Evolutionary conservation across 2,113 vertebrate genomes (phyloP).

Genomic region (Zapornia atra): DNA sequence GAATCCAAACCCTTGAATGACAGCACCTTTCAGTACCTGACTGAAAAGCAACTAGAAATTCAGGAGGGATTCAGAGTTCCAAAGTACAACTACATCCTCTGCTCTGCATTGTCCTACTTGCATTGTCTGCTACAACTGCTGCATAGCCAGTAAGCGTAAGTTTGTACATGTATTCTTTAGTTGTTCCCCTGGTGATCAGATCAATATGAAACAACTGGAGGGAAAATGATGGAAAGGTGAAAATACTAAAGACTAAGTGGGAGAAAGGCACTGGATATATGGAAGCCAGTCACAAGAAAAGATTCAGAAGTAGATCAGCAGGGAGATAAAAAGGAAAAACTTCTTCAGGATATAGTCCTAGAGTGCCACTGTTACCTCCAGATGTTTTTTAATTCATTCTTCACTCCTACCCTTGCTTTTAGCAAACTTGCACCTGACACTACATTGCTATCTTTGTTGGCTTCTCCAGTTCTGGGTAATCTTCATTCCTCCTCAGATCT

Average conservation of each 20-base stretch:
- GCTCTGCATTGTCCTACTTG: background rate
- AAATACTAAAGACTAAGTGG: background rate
- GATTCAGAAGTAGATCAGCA: background rate
- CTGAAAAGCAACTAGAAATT: background rate
- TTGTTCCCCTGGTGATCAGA: background rate
- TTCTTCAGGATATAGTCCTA: background rate
- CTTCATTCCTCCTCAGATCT: background rate
- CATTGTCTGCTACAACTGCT: background rate
- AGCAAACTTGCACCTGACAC: background rate
- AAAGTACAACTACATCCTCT: background rate
- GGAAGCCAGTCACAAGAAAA: background rate
- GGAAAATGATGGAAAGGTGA: background rate
- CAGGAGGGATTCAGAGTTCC: background rate
- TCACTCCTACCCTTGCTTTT: background rate
- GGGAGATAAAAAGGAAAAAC: background rate
- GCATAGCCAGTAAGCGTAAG: accelerated
- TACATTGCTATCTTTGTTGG: background rate
- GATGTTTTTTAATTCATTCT: background rate
- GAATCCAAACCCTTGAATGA: background rate
- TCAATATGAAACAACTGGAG: background rate
- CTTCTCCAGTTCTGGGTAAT: background rate
- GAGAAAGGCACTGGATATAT: background rate
- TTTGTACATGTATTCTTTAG: background rate
- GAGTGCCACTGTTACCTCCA: background rate
- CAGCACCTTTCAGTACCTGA: background rate